phyloP scores from a whole-genome alignment of 2,113 vertebrate genomes.

The Odontophorus gujanensis region DNA sequence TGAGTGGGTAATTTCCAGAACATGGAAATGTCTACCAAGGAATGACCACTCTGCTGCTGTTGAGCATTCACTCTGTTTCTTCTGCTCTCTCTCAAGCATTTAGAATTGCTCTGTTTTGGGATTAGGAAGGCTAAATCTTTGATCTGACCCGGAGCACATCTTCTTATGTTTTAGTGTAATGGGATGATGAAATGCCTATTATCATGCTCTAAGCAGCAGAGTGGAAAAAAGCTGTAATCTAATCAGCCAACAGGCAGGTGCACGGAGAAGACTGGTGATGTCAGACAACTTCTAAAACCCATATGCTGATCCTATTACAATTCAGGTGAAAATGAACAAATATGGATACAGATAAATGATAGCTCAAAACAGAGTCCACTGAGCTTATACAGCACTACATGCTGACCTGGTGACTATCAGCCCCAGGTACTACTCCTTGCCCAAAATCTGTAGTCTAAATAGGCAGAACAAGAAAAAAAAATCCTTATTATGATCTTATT shows the following conservation, averaged over 20 bases:
- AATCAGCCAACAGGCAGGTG: constrained; percentile 13
- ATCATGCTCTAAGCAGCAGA: neutral
- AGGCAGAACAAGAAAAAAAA: neutral
- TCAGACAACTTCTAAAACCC: constrained; percentile 40
- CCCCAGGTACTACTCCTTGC: neutral
- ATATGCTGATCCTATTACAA: constrained; percentile 50
- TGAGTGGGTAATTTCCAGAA: neutral
- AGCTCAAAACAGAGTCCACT: neutral
- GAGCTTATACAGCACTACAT: neutral
- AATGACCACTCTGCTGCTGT: neutral
- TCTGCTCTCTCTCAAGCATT: neutral
- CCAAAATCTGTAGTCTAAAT: neutral
- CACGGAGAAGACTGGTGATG: neutral
- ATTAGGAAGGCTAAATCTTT: neutral
- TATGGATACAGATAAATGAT: neutral
- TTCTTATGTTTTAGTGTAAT: constrained; percentile 17
- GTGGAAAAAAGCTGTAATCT: neutral
- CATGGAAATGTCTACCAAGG: neutral
- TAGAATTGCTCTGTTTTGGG: neutral
- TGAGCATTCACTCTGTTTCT: neutral
- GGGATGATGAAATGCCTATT: constrained; percentile 27
- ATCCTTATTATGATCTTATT: neutral
- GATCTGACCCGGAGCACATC: neutral
- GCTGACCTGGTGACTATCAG: neutral
- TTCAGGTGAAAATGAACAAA: constrained; percentile 63